Evolutionary conservation across 2,113 vertebrate genomes (phyloP), one percentile per base, ranked within the genome.

Genomic region (Passer domesticus): DNA sequence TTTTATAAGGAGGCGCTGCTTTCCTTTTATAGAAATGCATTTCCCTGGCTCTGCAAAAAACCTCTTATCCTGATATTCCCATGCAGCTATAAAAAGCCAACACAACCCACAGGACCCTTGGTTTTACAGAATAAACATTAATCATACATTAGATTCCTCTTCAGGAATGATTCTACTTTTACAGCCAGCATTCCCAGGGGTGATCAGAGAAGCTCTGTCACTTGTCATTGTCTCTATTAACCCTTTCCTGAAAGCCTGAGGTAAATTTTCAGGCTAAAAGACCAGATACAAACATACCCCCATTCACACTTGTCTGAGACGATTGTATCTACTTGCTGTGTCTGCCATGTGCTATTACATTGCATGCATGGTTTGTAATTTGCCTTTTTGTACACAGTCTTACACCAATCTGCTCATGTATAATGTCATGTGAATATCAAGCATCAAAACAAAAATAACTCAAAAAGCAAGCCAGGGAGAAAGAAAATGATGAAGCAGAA

Each of bases 51-150:
- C 87, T 67, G 52, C 96, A 93, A 94, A 93, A 91, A 84, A 90
- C 10, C 24, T 49, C 92, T 92, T 96, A 87, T 92, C 88, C 95
- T 68, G 79, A 73, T 87, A 96, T 98, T 98, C 98, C 97, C 98
- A 98, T 89, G 97, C 90, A 95, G 97, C 97, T 98, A 98, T 98
- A 98, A 98, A 98, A 98, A 98, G 97, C 93, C 94, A 96, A 83
- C 92, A 63, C 89, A 96, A 96, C 95, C 95, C 96, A 92, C 80
- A 95, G 95, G 95, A 91, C 83, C 81, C 92, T 96, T 95, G 92
- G 90, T 95, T 95, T 86, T 92, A 94, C 83, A 95, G 90, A 94
- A 94, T 96, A 97, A 97, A 96, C 88, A 81, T 92, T 94, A 94
- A 95, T 96, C 81, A 97, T 92, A 94, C 89, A 94, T 72, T 96